Conservation (phyloP, 2,113 vertebrate species). For the Tauraco erythrolophus region DNA sequence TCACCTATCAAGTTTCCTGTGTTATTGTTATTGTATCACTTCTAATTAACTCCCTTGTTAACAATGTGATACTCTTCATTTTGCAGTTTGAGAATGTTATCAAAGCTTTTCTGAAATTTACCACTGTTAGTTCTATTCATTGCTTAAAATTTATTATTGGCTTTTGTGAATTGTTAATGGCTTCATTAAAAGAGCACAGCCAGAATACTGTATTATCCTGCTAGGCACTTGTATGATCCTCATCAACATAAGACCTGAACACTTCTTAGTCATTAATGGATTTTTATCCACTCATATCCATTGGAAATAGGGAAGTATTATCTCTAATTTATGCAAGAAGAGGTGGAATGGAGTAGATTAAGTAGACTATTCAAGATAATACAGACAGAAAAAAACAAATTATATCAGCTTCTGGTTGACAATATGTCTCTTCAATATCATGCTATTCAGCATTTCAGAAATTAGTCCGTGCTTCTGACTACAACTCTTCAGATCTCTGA, state of each 20-base stretch:
- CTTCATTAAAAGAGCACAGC: conserved; percentile 17
- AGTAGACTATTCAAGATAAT: background rate
- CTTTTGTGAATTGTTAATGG: conserved; percentile 32
- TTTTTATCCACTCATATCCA: background rate
- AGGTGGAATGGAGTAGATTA: background rate
- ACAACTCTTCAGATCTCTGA: background rate
- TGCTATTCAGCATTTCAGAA: background rate
- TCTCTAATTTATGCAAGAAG: background rate
- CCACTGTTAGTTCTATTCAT: conserved; percentile 9
- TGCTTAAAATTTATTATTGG: conserved; percentile 19
- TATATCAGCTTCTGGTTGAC: background rate
- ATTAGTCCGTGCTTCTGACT: background rate
- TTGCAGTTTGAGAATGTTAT: conserved; percentile 22
- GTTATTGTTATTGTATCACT: background rate
- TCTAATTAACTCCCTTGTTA: conserved; percentile 13
- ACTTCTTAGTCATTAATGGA: background rate
- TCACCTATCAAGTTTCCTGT: background rate
- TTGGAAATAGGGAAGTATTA: background rate
- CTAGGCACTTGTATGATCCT: background rate
- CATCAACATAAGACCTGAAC: background rate
- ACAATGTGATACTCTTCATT: background rate
- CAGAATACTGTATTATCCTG: background rate
- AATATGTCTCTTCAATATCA: background rate
- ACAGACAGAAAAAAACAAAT: background rate
- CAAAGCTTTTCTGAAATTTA: conserved; percentile 33